These are phyloP conservation scores for Subacronicta megacephala DNA, from an alignment of 2,888 invertebrate genomes.

Conservation along the genomic window DNA sequence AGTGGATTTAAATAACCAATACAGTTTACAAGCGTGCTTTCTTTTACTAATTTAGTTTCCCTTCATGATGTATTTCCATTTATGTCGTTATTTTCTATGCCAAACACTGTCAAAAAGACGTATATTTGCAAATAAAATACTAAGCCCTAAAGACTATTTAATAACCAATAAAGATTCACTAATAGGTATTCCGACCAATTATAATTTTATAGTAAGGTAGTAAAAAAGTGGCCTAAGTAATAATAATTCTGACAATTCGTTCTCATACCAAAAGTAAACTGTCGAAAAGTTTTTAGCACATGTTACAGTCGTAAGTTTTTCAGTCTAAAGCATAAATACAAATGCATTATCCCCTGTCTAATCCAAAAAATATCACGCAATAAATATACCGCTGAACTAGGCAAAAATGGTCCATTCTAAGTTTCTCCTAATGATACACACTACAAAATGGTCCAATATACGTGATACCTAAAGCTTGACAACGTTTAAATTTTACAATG, in stretches of 20 bases:
- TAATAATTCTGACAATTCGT: slow-evolving; percentile 29
- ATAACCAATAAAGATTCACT: slow-evolving; percentile 7
- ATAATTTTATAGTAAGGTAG: slow-evolving; percentile 11
- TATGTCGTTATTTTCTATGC: background rate
- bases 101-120: slow-evolving; percentile 20
- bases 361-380: slow-evolving; percentile 46
- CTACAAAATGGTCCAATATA: background rate
- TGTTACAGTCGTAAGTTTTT: slow-evolving; percentile 73
- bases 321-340: slow-evolving; percentile 77
- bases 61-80: background rate
- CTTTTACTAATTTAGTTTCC: background rate
- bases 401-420: background rate
- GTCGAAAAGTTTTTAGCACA: slow-evolving; percentile 80
- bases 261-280: slow-evolving; percentile 59
- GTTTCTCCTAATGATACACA: background rate
- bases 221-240: slow-evolving; percentile 40
- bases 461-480: no score
- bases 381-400: slow-evolving; percentile 34
- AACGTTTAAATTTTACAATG: background rate
- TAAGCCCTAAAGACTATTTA: slow-evolving; percentile 4
- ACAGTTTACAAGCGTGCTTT: slow-evolving; percentile 18
- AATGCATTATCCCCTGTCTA: slow-evolving; percentile 77
- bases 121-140: slow-evolving; percentile 10
- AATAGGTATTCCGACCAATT: slow-evolving; percentile 23
- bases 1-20: slow-evolving; percentile 10